Evolutionary conservation across 2,113 vertebrate species (phyloP).

Genomic region (Pterocles burchelli): DNA sequence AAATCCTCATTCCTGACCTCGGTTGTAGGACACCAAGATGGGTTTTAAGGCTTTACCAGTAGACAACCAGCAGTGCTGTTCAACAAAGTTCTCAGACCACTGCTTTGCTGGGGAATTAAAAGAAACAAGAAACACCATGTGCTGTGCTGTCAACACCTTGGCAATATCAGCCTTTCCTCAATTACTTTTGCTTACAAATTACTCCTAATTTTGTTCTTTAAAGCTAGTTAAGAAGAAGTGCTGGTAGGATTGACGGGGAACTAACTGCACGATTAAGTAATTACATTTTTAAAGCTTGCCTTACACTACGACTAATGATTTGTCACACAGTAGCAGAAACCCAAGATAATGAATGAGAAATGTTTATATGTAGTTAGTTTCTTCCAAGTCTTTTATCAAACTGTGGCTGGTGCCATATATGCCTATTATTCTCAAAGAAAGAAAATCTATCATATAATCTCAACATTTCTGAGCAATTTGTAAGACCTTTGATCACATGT

Average conservation of each 20-base stretch:
- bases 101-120: constrained; percentile 30
- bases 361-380: constrained; percentile 72
- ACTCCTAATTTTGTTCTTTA: constrained; percentile 84
- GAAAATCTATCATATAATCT: constrained; percentile 36
- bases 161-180: constrained; percentile 78
- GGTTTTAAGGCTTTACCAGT: neutral
- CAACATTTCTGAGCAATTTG: neutral
- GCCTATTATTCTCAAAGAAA: neutral
- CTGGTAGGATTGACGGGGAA: constrained; percentile 79
- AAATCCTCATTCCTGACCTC: neutral
- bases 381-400: constrained; percentile 68
- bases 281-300: constrained; percentile 83
- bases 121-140: constrained; percentile 61
- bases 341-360: constrained; percentile 78
- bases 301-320: constrained; percentile 78
- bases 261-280: constrained; percentile 85
- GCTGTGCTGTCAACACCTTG: constrained; percentile 78
- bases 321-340: constrained; percentile 75
- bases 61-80: neutral
- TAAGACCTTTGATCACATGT: neutral
- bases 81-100: constrained; percentile 45
- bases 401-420: constrained; percentile 7
- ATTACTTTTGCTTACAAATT: constrained; percentile 86
- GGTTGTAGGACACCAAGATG: fast-evolving
- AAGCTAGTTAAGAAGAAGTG: constrained; percentile 83